A percentile compares a stretch with the other conserved stretches of the same genome.
Evolutionary conservation across 2,113 vertebrate genomes (phyloP).

Genomic region (Campylorhamphus procurvoides): DNA sequence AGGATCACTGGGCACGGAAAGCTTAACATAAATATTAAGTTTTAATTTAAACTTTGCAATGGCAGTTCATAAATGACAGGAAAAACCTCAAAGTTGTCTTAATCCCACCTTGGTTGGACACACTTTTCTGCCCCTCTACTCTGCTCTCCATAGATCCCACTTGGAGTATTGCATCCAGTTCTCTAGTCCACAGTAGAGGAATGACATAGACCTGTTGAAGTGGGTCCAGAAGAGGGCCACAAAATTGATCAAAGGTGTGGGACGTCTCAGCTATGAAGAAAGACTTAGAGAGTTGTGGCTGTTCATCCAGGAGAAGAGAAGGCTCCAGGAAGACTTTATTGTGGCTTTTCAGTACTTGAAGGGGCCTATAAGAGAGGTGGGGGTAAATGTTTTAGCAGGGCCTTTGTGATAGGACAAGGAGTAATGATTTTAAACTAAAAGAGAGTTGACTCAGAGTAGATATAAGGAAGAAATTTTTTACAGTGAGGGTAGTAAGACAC

Average conservation of each 20-base stretch:
- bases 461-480: too few relatives aligned
- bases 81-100: neutral
- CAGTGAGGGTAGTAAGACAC: too few relatives aligned
- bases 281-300: neutral
- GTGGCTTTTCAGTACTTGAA: neutral
- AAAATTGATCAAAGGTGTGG: neutral
- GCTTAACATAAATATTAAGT: neutral
- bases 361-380: neutral
- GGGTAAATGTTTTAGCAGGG: neutral
- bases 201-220: neutral
- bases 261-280: neutral
- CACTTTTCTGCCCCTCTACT: neutral
- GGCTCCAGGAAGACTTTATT: neutral
- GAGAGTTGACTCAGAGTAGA: neutral
- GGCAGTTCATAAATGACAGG: conserved; percentile 11
- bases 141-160: neutral
- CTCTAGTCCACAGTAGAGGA: neutral
- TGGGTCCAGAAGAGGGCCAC: neutral
- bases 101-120: neutral
- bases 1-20: neutral
- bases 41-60: conserved; percentile 48
- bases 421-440: neutral
- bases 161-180: neutral
- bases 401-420: neutral
- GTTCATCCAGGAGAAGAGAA: neutral